These are phyloP conservation scores for Sinhomidia bicolor DNA, from an alignment of 2,888 invertebrate species.

Conservation along the genomic window DNA sequence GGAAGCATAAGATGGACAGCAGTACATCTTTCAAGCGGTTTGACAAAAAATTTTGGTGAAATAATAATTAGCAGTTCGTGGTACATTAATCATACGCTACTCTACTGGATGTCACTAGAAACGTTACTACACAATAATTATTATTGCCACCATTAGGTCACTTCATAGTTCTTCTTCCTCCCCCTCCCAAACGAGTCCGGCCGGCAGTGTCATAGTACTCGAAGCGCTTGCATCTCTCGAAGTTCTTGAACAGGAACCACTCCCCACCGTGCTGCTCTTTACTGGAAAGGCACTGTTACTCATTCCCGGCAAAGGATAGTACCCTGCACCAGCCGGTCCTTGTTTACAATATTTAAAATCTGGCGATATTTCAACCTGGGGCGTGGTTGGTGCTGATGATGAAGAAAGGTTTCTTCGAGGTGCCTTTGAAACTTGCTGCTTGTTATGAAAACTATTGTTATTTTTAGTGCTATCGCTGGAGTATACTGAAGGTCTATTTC, in stretches of 20 bases:
- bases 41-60: too few relatives aligned
- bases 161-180: constrained; percentile 59
- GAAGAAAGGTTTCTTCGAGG: neutral
- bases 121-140: too few relatives aligned
- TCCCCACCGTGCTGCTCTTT: too few relatives aligned
- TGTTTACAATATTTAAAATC: constrained; percentile 38
- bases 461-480: neutral
- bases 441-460: neutral
- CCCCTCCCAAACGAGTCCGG: constrained; percentile 55
- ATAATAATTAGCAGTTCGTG: too few relatives aligned
- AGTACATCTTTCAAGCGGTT: too few relatives aligned
- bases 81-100: too few relatives aligned
- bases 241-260: neutral
- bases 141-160: too few relatives aligned
- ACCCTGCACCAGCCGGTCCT: constrained; percentile 44
- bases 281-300: neutral
- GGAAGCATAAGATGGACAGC: too few relatives aligned
- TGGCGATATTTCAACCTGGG: constrained; percentile 21
- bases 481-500: constrained; percentile 3
- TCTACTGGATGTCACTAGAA: too few relatives aligned
- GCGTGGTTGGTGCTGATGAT: constrained; percentile 39
- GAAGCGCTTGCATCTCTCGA: neutral
- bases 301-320: constrained; percentile 40
- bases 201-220: neutral
- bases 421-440: neutral